Evolutionary conservation across 2,888 invertebrate species (phyloP), one percentile per base, ranked within the genome.

Genomic region (Nemapogon koenigi): DNA sequence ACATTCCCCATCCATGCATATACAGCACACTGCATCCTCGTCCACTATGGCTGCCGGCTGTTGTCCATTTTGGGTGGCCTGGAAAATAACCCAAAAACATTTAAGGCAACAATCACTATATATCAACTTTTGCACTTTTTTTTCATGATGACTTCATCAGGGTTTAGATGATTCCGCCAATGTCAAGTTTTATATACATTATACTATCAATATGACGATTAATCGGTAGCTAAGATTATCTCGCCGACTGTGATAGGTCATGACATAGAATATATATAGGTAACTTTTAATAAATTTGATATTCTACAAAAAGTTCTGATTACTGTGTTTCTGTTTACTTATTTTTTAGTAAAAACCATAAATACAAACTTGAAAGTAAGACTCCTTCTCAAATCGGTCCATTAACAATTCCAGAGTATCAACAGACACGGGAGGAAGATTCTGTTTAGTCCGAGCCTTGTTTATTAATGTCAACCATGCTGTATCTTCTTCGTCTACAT

Each of bases 1-100:
- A 63, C 97, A 98, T 64, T 98, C 98, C 2, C 97, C 98, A 55
- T 99, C 98, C 87, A 94, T 91, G 62, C 99, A 99, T 50, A 99
- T 97, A 57, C 96, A 97, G 61, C 99, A 99, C 0, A 98, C 97
- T 0, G 98, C 98, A 72, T 98, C 97, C 55, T 97, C 97, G 53
- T 97, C 97, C 4, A 93, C 92, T 1, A 94, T 90, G 0, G 90
- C 89, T 13, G 89, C 85, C 37, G 59, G 81, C 55, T 69, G 85
- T 59, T 83, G 86, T 26, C 85, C 90, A 54, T 75, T 89, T 55
- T 87, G 87, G 7, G 86, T 81, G 15, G 87, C 87, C 79, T 83
- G 56, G 32, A 33, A 31, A 3, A 8, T 7, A 19, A 35, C 10
- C 16, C 10, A 35, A 18, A 35, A 11, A 14, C 4, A 6, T 11